Percentiles rank a stretch among this genome's conserved stretches.
These are phyloP conservation scores for Characodon lateralis DNA, from an alignment of 2,797 vertebrate species.

Conservation along the genomic window DNA sequence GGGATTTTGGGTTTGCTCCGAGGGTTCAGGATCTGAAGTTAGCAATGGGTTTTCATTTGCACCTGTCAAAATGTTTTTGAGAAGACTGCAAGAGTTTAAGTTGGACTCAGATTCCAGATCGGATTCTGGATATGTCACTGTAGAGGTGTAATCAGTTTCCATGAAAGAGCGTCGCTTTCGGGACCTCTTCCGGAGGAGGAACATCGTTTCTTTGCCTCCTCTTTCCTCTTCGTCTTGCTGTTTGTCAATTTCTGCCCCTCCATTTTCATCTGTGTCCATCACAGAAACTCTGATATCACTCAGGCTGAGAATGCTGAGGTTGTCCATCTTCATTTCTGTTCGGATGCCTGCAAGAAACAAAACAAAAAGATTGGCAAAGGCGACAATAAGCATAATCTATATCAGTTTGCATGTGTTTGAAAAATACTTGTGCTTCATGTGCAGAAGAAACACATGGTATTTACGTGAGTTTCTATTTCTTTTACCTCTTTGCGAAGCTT, in stretches of 20 bases:
- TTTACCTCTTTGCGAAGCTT: background rate
- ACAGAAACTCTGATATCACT: constrained; percentile 63
- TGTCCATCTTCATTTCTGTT: constrained; percentile 54
- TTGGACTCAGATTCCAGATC: constrained; percentile 47
- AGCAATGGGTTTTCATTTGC: constrained; percentile 47
- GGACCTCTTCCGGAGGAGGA: constrained; percentile 73
- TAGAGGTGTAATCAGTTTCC: constrained; percentile 81
- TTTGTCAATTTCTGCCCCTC: constrained; percentile 24
- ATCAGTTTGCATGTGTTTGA: background rate
- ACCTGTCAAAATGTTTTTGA: constrained; percentile 32
- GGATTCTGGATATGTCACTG: constrained; percentile 78
- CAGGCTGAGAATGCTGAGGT: constrained; percentile 56
- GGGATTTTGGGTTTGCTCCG: constrained; percentile 65
- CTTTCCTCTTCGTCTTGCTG: constrained; percentile 28
- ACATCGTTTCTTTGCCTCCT: constrained; percentile 54
- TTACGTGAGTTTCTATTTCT: background rate
- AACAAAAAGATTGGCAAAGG: constrained; percentile 15
- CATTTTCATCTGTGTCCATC: constrained; percentile 34
- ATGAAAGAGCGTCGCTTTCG: constrained; percentile 82
- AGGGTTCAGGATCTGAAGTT: constrained; percentile 70
- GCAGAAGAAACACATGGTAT: background rate
- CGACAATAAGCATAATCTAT: background rate
- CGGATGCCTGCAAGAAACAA: constrained; percentile 58
- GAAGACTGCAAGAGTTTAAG: constrained; percentile 25
- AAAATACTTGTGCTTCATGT: background rate